Evolutionary conservation across 2,888 invertebrate genomes (phyloP).

Genomic region (Epinotia nisella): DNA sequence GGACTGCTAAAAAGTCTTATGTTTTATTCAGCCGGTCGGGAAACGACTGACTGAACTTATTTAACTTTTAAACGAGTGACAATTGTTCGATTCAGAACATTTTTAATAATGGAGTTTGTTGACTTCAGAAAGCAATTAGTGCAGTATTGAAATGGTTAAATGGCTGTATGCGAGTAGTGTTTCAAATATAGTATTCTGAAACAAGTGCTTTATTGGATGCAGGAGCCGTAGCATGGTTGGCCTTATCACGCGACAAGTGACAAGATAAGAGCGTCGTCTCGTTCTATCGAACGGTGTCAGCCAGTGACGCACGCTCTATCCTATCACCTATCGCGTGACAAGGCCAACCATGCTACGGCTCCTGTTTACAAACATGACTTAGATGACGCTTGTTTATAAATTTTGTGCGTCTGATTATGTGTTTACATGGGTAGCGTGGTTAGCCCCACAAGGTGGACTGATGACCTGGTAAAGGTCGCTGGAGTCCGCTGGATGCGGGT

Average conservation of each 20-base stretch:
- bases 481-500: no score
- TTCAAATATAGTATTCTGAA: slow-evolving; percentile 15
- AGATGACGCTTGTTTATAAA: no score
- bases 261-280: no score
- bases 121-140: slow-evolving; percentile 63
- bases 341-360: no score
- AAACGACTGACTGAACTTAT: slow-evolving; percentile 76
- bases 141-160: slow-evolving; percentile 56
- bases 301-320: no score
- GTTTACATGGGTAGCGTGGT: no score
- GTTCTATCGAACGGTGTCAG: no score
- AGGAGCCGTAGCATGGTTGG: no score
- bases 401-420: slow-evolving; percentile 3
- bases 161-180: slow-evolving; percentile 46
- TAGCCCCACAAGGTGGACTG: no score
- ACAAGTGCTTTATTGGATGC: slow-evolving; percentile 5
- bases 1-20: slow-evolving; percentile 75
- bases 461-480: no score
- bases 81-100: slow-evolving; percentile 72
- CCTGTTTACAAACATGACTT: slow-evolving; percentile 2
- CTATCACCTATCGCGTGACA: no score
- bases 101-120: slow-evolving; percentile 62
- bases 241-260: no score
- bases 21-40: slow-evolving; percentile 77
- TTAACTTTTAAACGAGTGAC: slow-evolving; percentile 80